Conservation (phyloP, 92 coral and sea anemone genomes). For the Ricordea florida region DNA sequence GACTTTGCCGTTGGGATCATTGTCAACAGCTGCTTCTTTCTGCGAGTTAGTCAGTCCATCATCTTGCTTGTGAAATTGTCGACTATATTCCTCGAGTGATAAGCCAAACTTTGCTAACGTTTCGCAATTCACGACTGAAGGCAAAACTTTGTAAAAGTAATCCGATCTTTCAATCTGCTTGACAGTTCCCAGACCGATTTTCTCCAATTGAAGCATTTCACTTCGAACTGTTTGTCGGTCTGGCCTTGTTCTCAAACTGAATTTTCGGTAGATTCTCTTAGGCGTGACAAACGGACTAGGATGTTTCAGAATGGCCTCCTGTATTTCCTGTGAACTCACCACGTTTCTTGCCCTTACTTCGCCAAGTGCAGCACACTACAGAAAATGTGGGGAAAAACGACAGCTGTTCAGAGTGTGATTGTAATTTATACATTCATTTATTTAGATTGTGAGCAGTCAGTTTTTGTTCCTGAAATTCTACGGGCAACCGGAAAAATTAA, state of each 20-base stretch:
- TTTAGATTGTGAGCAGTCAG: too few relatives aligned
- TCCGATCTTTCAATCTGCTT: conserved; percentile 12
- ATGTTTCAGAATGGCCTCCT: conserved; percentile 9
- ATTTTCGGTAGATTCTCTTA: conserved; percentile 11
- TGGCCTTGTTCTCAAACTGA: conserved; percentile 20
- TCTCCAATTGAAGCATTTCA: background rate
- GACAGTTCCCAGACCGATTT: conserved; percentile 7
- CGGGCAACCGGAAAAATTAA: too few relatives aligned
- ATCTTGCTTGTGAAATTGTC: background rate
- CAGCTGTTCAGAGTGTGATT: background rate
- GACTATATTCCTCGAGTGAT: conserved; percentile 8
- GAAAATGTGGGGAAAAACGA: background rate
- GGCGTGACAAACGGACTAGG: conserved; percentile 24
- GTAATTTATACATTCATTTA: too few relatives aligned
- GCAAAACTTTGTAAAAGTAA: background rate
- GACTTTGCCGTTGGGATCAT: background rate
- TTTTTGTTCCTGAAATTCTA: too few relatives aligned
- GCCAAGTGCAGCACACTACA: background rate
- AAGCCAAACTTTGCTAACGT: conserved; percentile 12
- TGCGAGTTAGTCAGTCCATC: conserved; percentile 5
- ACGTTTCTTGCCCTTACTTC: background rate
- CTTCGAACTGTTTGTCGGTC: background rate
- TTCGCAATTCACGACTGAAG: background rate
- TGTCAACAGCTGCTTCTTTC: background rate
- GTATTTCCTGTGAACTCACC: background rate